These are phyloP conservation scores for Spheniscus mendiculus DNA, from an alignment of 2,113 vertebrate species.

Conservation along the genomic window DNA sequence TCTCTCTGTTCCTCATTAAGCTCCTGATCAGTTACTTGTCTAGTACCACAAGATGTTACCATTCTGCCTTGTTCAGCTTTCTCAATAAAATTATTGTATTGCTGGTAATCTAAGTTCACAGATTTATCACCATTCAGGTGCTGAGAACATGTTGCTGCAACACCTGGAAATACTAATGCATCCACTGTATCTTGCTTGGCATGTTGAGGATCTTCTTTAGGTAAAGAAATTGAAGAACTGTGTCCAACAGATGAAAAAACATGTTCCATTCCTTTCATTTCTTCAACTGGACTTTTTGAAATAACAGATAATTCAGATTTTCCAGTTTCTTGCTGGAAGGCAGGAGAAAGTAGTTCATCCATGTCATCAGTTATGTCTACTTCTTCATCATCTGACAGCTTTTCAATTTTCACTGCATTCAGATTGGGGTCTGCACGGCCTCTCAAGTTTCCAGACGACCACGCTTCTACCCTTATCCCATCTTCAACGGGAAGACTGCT, in stretches of 20 bases:
- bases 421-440: constrained; percentile 74
- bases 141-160: constrained; percentile 12
- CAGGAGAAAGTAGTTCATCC: constrained; percentile 53
- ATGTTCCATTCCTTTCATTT: background rate
- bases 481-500: constrained; percentile 17
- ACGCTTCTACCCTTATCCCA: background rate
- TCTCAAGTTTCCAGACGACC: constrained; percentile 37
- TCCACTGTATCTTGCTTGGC: background rate
- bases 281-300: background rate
- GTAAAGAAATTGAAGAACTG: background rate
- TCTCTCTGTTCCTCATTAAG: constrained; percentile 37
- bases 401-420: constrained; percentile 90
- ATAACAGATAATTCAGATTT: background rate
- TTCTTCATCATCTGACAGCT: constrained; percentile 92
- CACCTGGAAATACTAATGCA: constrained; percentile 11
- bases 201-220: background rate
- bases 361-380: constrained; percentile 93
- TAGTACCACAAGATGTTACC: background rate
- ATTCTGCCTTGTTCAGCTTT: background rate
- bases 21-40: background rate
- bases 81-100: background rate
- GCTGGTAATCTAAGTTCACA: background rate
- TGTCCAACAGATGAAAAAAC: background rate
- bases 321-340: constrained; percentile 12
- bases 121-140: constrained; percentile 4